Conservation (phyloP, 2,888 invertebrate genomes). For the Steinernema hermaphroditum region DNA sequence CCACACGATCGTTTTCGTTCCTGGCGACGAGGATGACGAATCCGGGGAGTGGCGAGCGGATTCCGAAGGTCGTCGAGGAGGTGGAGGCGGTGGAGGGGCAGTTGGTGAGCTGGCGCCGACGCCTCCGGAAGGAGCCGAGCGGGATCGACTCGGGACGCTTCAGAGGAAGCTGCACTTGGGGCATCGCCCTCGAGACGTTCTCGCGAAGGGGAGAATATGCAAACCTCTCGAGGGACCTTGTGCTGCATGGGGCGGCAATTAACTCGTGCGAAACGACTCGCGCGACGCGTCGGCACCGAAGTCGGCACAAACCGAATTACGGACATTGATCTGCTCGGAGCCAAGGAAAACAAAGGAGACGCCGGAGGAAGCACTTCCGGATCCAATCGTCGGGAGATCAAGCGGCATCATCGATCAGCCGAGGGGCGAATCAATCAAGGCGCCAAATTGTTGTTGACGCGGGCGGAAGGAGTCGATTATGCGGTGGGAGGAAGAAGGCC, state of each 20-base stretch:
- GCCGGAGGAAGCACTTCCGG: background rate
- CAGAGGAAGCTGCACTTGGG: background rate
- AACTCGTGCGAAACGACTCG: constrained; percentile 9
- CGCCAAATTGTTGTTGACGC: constrained; percentile 19
- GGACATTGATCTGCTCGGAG: background rate
- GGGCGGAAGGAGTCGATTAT: background rate
- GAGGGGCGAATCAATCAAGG: background rate
- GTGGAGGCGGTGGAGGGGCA: constrained; percentile 14
- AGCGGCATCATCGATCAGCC: background rate
- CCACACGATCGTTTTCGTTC: constrained; percentile 26
- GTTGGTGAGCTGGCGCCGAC: background rate
- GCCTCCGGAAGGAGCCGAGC: background rate
- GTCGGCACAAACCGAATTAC: background rate
- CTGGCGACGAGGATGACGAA: constrained; percentile 50
- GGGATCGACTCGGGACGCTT: constrained; percentile 19
- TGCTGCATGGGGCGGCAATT: background rate
- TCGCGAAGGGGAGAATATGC: too few species aligned
- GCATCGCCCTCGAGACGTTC: background rate
- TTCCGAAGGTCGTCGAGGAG: background rate
- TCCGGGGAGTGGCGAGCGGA: constrained; percentile 41
- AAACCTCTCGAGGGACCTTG: background rate
- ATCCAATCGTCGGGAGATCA: background rate
- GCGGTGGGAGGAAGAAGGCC: too few species aligned
- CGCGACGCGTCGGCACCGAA: background rate
- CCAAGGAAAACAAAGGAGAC: background rate